Conservation (phyloP, 2,797 vertebrate genomes). For the Distichodus sexfasciatus region DNA sequence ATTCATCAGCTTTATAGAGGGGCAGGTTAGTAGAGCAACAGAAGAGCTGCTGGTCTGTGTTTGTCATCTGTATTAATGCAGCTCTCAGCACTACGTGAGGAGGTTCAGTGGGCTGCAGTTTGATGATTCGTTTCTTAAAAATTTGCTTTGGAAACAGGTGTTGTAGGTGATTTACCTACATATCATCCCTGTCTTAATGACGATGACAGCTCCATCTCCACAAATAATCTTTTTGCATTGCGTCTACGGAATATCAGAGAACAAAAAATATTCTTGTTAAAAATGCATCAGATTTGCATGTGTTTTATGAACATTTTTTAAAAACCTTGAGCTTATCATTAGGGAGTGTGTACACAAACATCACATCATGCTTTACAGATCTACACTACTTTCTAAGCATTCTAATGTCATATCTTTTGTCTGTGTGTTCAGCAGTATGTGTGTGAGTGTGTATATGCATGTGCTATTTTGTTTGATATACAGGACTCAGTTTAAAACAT, state of each 20-base stretch:
- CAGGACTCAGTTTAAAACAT: slow-evolving; percentile 14
- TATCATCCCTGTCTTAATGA: too few relatives aligned
- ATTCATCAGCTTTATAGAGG: slow-evolving; percentile 36
- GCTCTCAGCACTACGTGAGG: not conserved
- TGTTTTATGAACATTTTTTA: too few relatives aligned
- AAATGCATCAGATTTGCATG: too few relatives aligned
- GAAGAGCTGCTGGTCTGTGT: slow-evolving; percentile 21
- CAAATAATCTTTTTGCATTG: too few relatives aligned
- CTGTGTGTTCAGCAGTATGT: slow-evolving; percentile 7
- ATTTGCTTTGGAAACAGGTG: too few relatives aligned
- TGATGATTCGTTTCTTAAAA: too few relatives aligned
- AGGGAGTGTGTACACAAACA: not conserved
- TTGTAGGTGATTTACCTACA: too few relatives aligned
- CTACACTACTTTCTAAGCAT: not conserved
- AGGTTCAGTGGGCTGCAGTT: not conserved
- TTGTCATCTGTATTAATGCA: not conserved
- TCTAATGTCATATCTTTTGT: not conserved
- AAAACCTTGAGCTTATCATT: not conserved
- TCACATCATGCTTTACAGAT: not conserved
- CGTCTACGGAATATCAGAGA: too few relatives aligned
- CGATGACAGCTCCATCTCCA: too few relatives aligned
- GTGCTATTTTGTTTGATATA: slow-evolving; percentile 4
- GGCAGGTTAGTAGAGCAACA: slow-evolving; percentile 9
- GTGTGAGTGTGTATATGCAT: slow-evolving; percentile 1
- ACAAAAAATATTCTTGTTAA: too few relatives aligned